Evolutionary conservation across 2,113 vertebrate genomes (phyloP).

Genomic region (Carassius gibelio): DNA sequence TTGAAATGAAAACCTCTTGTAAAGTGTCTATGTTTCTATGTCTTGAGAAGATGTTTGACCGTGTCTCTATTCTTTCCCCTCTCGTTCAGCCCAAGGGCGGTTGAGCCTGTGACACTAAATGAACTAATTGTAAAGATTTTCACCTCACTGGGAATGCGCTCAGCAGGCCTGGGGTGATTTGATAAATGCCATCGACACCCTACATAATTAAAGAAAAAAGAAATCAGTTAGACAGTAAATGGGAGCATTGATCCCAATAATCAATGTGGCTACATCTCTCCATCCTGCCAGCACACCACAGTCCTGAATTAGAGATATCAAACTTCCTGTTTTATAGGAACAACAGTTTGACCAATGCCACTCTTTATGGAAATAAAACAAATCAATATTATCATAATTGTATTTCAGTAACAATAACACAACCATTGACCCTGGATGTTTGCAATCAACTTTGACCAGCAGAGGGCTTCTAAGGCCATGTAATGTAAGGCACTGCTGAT

Average conservation of each 20-base stretch:
- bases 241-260: conserved; percentile 83
- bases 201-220: conserved; percentile 79
- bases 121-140: conserved; percentile 61
- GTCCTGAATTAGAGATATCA: neutral
- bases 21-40: conserved; percentile 6
- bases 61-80: conserved; percentile 5
- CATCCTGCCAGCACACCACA: conserved; percentile 42
- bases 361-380: neutral
- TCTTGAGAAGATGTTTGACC: neutral
- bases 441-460: conserved; percentile 38
- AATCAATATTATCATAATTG: neutral
- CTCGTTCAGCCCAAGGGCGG: conserved; percentile 14
- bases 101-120: conserved; percentile 54
- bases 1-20: neutral
- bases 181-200: conserved; percentile 78
- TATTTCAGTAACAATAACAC: neutral
- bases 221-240: conserved; percentile 86
- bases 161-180: conserved; percentile 59
- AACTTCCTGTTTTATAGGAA: neutral
- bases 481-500: neutral
- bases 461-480: conserved; percentile 56
- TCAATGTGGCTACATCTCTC: conserved; percentile 74
- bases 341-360: neutral
- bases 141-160: conserved; percentile 58
- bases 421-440: neutral